phyloP scores from a whole-genome alignment of 2,113 vertebrate species.

The Platysteira castanea region DNA sequence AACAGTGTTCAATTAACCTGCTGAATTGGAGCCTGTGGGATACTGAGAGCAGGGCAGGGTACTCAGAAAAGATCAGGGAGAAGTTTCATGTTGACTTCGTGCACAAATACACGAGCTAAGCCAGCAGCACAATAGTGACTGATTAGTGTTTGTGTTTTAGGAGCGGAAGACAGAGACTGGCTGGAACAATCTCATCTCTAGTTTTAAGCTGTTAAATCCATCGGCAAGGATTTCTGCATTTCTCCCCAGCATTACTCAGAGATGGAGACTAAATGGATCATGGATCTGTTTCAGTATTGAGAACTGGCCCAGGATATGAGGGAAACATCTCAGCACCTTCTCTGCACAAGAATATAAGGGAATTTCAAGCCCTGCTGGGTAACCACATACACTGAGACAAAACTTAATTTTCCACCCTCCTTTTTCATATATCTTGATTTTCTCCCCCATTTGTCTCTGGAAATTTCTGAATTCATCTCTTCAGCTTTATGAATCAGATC shows the following conservation, averaged over 20 bases:
- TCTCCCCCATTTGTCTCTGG: slow-evolving; percentile 48
- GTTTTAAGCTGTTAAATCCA: not conserved
- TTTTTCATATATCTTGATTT: slow-evolving; percentile 59
- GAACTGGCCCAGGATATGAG: not conserved
- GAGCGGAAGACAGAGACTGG: not conserved
- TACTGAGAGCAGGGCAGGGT: not conserved
- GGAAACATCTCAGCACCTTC: slow-evolving; percentile 25
- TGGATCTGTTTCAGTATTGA: not conserved
- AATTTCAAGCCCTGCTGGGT: slow-evolving; percentile 57
- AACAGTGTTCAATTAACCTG: not conserved
- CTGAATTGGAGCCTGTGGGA: not conserved
- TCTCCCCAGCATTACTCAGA: not conserved
- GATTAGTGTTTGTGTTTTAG: not conserved
- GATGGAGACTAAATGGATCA: not conserved
- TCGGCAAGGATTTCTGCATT: not conserved
- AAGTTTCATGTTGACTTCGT: not conserved
- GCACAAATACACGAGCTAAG: not conserved
- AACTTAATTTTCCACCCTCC: slow-evolving; percentile 37
- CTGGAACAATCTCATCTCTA: not conserved
- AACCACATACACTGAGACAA: slow-evolving; percentile 43
- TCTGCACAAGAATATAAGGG: slow-evolving; percentile 12
- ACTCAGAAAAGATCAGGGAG: not conserved
- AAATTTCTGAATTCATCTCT: slow-evolving; percentile 53
- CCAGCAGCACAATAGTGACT: not conserved
- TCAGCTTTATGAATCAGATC: slow-evolving; percentile 52